Conservation (phyloP, 2,113 vertebrate genomes). For the Phaethornis superciliosus region DNA sequence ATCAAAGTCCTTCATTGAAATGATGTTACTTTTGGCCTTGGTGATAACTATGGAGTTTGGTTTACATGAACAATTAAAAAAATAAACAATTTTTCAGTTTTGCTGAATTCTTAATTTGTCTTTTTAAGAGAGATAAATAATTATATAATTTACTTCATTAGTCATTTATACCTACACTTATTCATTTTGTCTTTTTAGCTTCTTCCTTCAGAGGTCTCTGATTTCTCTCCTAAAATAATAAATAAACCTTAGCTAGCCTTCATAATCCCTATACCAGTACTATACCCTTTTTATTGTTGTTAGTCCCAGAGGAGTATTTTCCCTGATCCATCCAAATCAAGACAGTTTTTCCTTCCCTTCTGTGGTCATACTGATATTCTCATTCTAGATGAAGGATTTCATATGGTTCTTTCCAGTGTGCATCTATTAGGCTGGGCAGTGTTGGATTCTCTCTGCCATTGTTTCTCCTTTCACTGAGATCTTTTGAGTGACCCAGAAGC, state of each 20-base stretch:
- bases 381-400: neutral
- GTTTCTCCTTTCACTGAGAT: neutral
- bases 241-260: neutral
- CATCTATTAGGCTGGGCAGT: slow-evolving; percentile 7
- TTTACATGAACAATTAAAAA: neutral
- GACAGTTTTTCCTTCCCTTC: neutral
- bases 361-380: neutral
- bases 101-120: neutral
- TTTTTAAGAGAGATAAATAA: neutral
- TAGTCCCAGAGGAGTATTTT: neutral
- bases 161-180: neutral
- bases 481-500: neutral
- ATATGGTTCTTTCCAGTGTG: neutral
- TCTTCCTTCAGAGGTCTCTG: neutral
- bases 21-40: neutral
- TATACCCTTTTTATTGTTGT: neutral
- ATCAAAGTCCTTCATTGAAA: neutral
- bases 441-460: neutral
- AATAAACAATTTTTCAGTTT: neutral
- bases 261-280: neutral
- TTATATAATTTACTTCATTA: neutral
- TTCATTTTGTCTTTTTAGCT: neutral
- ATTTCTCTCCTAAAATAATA: neutral
- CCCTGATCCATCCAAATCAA: neutral
- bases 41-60: neutral